Evolutionary conservation across 2,797 vertebrate species (phyloP).

Genomic region (Phataginus tricuspis): DNA sequence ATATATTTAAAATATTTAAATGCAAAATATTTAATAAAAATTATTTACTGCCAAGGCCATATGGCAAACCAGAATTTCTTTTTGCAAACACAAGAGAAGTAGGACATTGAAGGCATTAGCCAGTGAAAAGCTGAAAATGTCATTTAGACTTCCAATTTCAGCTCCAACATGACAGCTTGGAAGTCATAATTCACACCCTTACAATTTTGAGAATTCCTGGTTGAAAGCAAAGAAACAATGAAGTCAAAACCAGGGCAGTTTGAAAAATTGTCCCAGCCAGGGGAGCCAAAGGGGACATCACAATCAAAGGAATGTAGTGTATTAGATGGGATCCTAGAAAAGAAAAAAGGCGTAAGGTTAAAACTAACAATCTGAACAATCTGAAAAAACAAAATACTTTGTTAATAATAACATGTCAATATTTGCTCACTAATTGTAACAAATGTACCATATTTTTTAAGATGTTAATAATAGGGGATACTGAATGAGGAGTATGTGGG

Average conservation of each 20-base stretch:
- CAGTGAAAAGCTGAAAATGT: neutral
- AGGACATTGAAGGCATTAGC: neutral
- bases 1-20: too few relatives aligned
- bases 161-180: neutral
- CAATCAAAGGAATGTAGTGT: neutral
- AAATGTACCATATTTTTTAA: neutral
- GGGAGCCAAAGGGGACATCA: neutral
- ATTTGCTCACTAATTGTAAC: neutral
- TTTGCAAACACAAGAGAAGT: neutral
- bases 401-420: neutral
- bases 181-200: rapidly evolving
- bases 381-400: neutral
- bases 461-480: neutral
- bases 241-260: neutral
- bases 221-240: neutral
- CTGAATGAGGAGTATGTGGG: neutral
- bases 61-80: neutral
- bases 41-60: neutral
- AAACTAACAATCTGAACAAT: neutral
- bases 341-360: neutral
- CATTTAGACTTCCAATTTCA: neutral
- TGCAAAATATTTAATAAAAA: neutral
- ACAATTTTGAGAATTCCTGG: neutral
- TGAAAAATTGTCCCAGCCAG: neutral
- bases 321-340: neutral